Evolutionary conservation across 2,888 invertebrate species (phyloP), one percentile per base, ranked within the genome.

Genomic region (Tinea trinotella): DNA sequence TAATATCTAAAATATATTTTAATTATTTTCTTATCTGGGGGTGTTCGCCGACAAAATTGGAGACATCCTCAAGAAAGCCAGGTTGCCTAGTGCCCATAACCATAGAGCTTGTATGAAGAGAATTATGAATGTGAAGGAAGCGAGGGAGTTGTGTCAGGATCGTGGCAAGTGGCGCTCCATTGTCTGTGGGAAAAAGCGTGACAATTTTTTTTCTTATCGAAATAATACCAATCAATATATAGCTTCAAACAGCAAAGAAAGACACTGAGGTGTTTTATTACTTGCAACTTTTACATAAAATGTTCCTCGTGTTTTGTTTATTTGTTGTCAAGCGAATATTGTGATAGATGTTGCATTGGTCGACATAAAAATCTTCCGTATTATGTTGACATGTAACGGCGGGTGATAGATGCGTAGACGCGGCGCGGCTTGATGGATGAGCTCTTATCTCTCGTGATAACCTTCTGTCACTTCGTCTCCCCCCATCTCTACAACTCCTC

Each of bases 391-490:
- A 17, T 18, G 17, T 22, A 54, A 52, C 60, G 62, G 59, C 64
- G 59, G 63, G 59, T 62, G 72, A 72, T 70, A 70, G 69, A 66
- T 58, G 67, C 64, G 61, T 64, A 62, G 66, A 53, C 53, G 52
- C 46, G 46, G 40, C 52, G 49, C 52, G 49, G 60, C 61, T 64
- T 83, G 82, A 84, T 83, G 77, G 84, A 84, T 84, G 75, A 63
- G 72, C 67, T 74, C 70, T 83, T 83, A 84, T 83, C 84, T 70
- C 60, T 56, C 64, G 62, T 76, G 83, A 83, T 84, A 84, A 83
- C 83, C 83, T 77, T 79, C 70, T 67, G 61, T 66, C 65, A 64
- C 65, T 63, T 63, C 66, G 66, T 66, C 66, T 62, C 63, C 62
- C 59, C 59, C 65, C 57, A 64, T 52, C 61, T 34, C 20, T 13